phyloP scores from a whole-genome alignment of 1,140 invertebrate genomes.

The Thereuonema tuberculata region DNA sequence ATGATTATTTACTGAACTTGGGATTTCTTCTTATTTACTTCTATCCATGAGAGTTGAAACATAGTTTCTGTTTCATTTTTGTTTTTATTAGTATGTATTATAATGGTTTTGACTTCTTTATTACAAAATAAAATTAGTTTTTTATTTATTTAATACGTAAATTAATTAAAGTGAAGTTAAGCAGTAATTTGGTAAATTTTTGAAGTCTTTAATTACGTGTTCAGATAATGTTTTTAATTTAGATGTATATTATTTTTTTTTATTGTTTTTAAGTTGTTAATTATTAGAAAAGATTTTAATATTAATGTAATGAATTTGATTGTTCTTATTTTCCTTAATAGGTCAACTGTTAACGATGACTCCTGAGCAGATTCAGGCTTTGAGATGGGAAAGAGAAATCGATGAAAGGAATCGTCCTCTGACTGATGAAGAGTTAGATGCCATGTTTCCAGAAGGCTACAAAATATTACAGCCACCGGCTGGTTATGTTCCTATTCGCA shows the following conservation, averaged over 20 bases:
- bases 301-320: neutral
- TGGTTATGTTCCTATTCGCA: conserved; percentile 92
- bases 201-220: too few species aligned
- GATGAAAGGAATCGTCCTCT: conserved; percentile 93
- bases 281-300: neutral
- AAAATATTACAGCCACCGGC: conserved; percentile 92
- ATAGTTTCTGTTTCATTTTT: too few species aligned
- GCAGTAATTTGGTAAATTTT: too few species aligned
- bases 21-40: too few species aligned
- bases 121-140: too few species aligned
- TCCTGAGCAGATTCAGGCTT: conserved; percentile 94
- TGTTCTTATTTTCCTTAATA: conserved; percentile 8
- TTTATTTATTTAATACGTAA: too few species aligned
- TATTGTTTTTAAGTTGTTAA: conserved; percentile 11
- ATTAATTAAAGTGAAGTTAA: too few species aligned
- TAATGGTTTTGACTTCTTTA: too few species aligned
- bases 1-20: too few species aligned
- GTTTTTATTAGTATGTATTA: too few species aligned
- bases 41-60: too few species aligned
- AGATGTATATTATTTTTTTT: neutral
- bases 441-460: conserved; percentile 94
- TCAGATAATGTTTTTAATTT: conserved; percentile 7
- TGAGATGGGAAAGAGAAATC: conserved; percentile 97
- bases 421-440: conserved; percentile 92
- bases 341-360: conserved; percentile 92